Evolutionary conservation across 2,113 vertebrate genomes (phyloP).

Genomic region (Gyps fulvus): DNA sequence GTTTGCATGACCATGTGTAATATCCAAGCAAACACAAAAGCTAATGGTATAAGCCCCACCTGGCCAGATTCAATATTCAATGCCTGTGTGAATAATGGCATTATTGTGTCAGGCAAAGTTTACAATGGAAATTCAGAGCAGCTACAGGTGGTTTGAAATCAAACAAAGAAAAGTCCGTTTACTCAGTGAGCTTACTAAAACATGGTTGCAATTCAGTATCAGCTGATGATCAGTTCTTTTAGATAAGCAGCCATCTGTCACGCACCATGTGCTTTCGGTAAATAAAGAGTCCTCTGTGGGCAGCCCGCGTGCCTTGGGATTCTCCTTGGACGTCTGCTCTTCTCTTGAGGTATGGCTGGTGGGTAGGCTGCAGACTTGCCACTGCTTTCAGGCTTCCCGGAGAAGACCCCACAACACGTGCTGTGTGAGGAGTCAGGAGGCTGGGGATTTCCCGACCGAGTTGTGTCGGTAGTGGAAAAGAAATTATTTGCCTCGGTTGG

Average conservation of each 20-base stretch:
- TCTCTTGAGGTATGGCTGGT: neutral
- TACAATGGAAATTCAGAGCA: slow-evolving; percentile 14
- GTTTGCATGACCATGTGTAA: neutral
- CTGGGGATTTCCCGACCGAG: neutral
- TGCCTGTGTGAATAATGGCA: neutral
- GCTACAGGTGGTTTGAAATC: slow-evolving; percentile 20
- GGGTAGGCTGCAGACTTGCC: neutral
- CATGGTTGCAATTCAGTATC: neutral
- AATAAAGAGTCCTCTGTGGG: neutral
- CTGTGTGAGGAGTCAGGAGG: neutral
- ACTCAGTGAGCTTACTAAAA: neutral
- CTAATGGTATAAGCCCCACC: neutral
- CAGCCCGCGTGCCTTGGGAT: neutral
- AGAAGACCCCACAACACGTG: neutral
- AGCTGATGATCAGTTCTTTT: neutral
- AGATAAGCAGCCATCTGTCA: slow-evolving; percentile 10
- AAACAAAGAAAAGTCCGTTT: slow-evolving; percentile 17
- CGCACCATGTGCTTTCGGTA: neutral
- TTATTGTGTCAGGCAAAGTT: neutral
- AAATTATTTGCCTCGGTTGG: neutral
- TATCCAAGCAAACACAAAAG: slow-evolving; percentile 1
- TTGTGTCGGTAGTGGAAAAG: neutral
- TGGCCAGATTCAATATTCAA: neutral
- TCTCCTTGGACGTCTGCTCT: neutral
- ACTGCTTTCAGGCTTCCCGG: neutral